Percentiles rank a stretch among this genome's conserved stretches.
phyloP scores from a whole-genome alignment of 2,113 vertebrate species.

The Ciconia maguari region DNA sequence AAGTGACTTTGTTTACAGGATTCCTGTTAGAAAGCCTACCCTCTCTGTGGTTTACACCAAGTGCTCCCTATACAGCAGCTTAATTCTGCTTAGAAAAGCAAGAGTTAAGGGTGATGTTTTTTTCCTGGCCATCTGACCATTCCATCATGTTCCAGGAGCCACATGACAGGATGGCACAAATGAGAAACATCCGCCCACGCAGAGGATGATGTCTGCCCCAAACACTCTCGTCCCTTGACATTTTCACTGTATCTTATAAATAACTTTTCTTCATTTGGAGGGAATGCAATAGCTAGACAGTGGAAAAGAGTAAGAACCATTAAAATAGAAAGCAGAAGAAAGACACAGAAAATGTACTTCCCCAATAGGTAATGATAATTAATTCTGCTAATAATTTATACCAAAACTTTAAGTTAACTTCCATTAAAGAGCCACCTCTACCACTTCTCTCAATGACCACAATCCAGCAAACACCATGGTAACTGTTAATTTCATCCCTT shows the following conservation, averaged over 20 bases:
- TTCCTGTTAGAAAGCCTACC: background rate
- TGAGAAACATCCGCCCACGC: background rate
- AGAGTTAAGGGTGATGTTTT: conserved; percentile 23
- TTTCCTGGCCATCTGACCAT: conserved; percentile 30
- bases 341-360: background rate
- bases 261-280: background rate
- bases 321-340: background rate
- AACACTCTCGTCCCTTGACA: background rate
- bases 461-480: background rate
- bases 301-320: background rate
- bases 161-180: conserved; percentile 52
- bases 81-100: background rate
- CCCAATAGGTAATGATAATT: background rate
- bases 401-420: background rate
- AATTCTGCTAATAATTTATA: background rate
- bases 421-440: background rate
- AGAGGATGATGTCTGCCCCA: conserved; percentile 1
- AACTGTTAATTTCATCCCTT: background rate
- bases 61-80: background rate
- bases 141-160: conserved; percentile 11
- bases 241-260: conserved; percentile 24
- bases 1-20: background rate
- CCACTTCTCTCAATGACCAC: background rate
- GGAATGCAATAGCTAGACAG: background rate
- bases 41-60: background rate